Conservation (phyloP, 1,140 invertebrate genomes). For the Drosophila kanapiae region DNA sequence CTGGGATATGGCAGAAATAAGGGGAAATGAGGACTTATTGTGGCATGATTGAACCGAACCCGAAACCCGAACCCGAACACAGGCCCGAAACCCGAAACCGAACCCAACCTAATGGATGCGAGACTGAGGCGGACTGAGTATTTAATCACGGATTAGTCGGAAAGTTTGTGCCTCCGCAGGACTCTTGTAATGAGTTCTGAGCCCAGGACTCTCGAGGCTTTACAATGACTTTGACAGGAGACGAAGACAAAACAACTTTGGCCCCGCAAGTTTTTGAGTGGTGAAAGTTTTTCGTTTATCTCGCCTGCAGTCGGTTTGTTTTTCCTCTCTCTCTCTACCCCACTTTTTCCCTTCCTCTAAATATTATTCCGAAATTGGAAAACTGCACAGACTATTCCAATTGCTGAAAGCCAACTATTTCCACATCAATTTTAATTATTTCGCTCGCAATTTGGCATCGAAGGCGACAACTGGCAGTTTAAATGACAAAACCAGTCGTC, state of each 20-base stretch:
- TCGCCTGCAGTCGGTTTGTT: constrained; percentile 30
- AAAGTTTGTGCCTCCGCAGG: constrained; percentile 46
- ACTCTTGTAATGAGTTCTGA: constrained; percentile 67
- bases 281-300: constrained; percentile 73
- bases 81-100: neutral
- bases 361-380: constrained; percentile 41
- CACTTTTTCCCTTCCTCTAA: constrained; percentile 7
- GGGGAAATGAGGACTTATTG: constrained; percentile 20
- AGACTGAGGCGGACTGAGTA: constrained; percentile 35
- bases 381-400: constrained; percentile 22
- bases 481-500: constrained; percentile 1
- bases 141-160: constrained; percentile 64
- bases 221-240: constrained; percentile 45
- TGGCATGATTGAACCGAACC: constrained; percentile 37
- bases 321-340: constrained; percentile 11
- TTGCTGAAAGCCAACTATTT: constrained; percentile 21
- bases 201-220: constrained; percentile 48
- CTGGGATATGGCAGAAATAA: constrained; percentile 12
- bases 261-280: constrained; percentile 44
- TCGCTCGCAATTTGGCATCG: no score
- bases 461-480: no score
- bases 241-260: constrained; percentile 45
- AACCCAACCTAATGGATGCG: constrained; percentile 20
- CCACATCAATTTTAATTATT: constrained; percentile 47
- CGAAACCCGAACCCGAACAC: neutral